Evolutionary conservation across 2,888 invertebrate species (phyloP), one percentile per base, ranked within the genome.

Genomic region (Acrobasis repandana): DNA sequence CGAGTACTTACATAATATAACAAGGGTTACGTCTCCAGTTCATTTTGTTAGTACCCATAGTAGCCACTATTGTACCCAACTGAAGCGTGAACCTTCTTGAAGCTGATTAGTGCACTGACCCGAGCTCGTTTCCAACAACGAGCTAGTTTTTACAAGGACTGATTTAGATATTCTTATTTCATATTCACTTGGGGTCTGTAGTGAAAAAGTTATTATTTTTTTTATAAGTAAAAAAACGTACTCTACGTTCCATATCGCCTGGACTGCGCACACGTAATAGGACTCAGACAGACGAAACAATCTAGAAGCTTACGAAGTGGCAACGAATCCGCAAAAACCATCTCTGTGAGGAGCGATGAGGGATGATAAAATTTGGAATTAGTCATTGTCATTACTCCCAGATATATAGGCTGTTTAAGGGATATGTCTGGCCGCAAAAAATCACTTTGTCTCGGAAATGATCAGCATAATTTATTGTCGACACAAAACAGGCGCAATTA

Each of bases 391-490:
- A 38, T 38, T 28, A 1, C 28, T 28, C 28, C 3, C 4, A 38
- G 14, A 43, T n/a, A 43, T n/a, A 28, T 43, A 43, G 11, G n/a
- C 43, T 14, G n/a, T n/a, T 43, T 5, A 10, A 14, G 28, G 9
- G 28, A 18, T 9, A 49, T 20, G 14, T 20, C 49, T 49, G 49
- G 18, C 49, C 20, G 20, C 49, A 49, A 18, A 49, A 49, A 49
- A 49, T 47, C 47, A 47, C 49, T 10, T 49, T 49, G 49, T 49
- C 20, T 49, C 28, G 49, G 49, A 49, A 49, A 49, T 49, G 20
- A 10, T 28, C 49, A 3, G 20, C 49, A 49, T 49, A 18, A 49
- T 49, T 49, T 49, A 49, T 49, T 2, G 20, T 14, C 49, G 16
- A 47, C 28, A 49, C 49, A 49, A 49, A 49, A 10, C 49, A 49